Percentiles rank a stretch among this genome's conserved stretches.
These are phyloP conservation scores for Chrysodeixis includens DNA, from an alignment of 2,888 invertebrate genomes.

Conservation along the genomic window DNA sequence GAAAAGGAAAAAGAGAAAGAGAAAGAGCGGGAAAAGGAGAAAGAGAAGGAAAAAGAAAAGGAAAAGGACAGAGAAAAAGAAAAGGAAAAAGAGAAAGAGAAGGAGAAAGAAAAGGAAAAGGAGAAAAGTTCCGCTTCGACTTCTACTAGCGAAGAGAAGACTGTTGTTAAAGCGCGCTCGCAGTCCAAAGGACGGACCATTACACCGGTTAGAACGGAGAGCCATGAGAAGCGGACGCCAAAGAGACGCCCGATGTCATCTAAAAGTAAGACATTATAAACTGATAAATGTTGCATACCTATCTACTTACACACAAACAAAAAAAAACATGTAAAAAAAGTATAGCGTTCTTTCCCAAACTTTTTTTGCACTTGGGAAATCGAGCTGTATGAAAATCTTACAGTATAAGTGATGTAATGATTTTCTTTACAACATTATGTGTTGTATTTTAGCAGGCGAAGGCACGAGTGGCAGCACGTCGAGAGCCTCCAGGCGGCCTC, in stretches of 20 bases:
- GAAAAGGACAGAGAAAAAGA: constrained; percentile 63
- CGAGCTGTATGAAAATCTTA: too few relatives aligned
- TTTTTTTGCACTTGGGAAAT: too few relatives aligned
- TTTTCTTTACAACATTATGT: too few relatives aligned
- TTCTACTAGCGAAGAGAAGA: constrained; percentile 78
- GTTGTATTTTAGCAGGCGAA: constrained; percentile 27
- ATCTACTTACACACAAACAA: too few relatives aligned
- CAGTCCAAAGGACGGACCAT: constrained; percentile 79
- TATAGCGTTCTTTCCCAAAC: too few relatives aligned
- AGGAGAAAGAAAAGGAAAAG: constrained; percentile 68
- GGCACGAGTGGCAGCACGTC: constrained; percentile 75
- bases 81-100: constrained; percentile 65
- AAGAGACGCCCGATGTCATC: constrained; percentile 79
- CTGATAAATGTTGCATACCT: too few relatives aligned
- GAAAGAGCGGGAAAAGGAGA: constrained; percentile 58
- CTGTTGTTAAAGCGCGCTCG: constrained; percentile 75
- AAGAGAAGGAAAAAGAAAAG: constrained; percentile 62
- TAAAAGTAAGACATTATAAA: constrained; percentile 83
- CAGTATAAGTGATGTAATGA: too few relatives aligned
- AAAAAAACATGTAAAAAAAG: too few relatives aligned
- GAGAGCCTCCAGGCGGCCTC: constrained; percentile 80
- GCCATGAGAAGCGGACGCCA: constrained; percentile 76
- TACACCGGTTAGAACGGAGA: constrained; percentile 72
- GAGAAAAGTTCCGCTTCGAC: constrained; percentile 66
- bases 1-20: constrained; percentile 56